phyloP scores from a whole-genome alignment of 1,140 invertebrate species.

The Drosophila eugracilis region DNA sequence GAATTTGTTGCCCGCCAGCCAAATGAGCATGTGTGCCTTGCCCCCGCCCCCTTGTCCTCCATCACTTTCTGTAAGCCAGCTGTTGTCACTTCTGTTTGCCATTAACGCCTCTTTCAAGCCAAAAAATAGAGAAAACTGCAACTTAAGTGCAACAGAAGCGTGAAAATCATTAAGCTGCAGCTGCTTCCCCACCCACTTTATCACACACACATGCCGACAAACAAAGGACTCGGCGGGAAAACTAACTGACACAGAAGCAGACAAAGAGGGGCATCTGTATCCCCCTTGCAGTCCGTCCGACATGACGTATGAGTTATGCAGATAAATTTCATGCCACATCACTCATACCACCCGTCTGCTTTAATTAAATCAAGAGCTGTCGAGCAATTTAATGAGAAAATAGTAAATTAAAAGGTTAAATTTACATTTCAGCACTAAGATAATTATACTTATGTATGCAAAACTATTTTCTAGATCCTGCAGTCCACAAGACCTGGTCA shows the following conservation, averaged over 20 bases:
- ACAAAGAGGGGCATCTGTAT: slow-evolving; percentile 30
- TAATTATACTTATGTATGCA: too few relatives aligned
- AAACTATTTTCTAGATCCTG: too few relatives aligned
- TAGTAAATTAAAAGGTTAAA: not conserved
- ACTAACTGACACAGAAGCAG: slow-evolving; percentile 12
- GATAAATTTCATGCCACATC: slow-evolving; percentile 67
- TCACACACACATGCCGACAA: slow-evolving; percentile 1
- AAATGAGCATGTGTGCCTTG: slow-evolving; percentile 63
- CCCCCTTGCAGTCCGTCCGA: slow-evolving; percentile 33
- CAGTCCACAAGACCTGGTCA: too few relatives aligned
- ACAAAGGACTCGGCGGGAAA: slow-evolving; percentile 19
- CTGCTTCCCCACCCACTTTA: slow-evolving; percentile 36
- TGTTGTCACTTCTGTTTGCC: slow-evolving; percentile 74
- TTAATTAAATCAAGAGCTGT: slow-evolving; percentile 51
- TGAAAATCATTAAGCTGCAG: slow-evolving; percentile 78
- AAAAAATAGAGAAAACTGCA: slow-evolving; percentile 54
- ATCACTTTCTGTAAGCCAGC: slow-evolving; percentile 24
- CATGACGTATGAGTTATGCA: slow-evolving; percentile 75
- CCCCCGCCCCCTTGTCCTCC: slow-evolving; percentile 2
- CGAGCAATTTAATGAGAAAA: slow-evolving; percentile 28
- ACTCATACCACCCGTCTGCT: slow-evolving; percentile 56
- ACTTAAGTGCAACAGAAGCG: slow-evolving; percentile 72
- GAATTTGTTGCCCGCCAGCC: slow-evolving; percentile 74
- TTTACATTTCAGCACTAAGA: too few relatives aligned
- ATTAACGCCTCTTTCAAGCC: slow-evolving; percentile 57